Base-by-base conservation (phyloP, 2,113 vertebrate species). In the Pseudorhombus dupliciocellatus region DNA sequence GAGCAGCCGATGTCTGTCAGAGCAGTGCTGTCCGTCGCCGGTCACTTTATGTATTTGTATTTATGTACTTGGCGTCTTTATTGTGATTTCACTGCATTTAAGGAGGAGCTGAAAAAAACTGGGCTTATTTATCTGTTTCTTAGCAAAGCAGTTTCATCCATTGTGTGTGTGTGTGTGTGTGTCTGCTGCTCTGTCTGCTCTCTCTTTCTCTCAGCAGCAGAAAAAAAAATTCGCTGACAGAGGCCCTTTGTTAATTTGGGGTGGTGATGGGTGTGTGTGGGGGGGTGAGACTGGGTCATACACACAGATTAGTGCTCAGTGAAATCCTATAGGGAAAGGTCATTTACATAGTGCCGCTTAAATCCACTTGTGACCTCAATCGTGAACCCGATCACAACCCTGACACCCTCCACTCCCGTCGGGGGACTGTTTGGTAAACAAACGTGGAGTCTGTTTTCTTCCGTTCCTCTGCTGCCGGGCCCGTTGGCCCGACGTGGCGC, bases 301-400 rank as follows among this genome's bases (percentile, higher is more conserved):
- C 59, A 61, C 73, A 60, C 86, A 81, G 86, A 90, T 91, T 90
- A 89, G 86, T 74, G 62, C 77, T 88, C 67, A 86, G 83, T 89
- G 90, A 88, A 90, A 87, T 90, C 85, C 87, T 86, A 88, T 90
- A 87, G 80, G 26, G 73, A 84, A 65, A 75, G 84, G 80, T 83
- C 84, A 78, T 87, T 84, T 87, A 83, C 82, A 84, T 72, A 79
- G 85, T 78, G 74, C 75, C 65, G 67, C 77, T 68, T 72, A 88
- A 89, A 92, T 90, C 87, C 83, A 91, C 88, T 83, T 58, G 68
- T 84, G 85, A 86, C 84, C 90, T 68, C 69, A 50, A 65, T 75
- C 6, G 20, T 73, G 70, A 86, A 81, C 81, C 70, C 65, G 18
- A 70, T 60, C 62, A 56, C 67, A 21, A 63, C 26, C 67, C 80